Evolutionary conservation across 1,140 invertebrate genomes (phyloP).

Genomic region (Dolichoris vasculosae): DNA sequence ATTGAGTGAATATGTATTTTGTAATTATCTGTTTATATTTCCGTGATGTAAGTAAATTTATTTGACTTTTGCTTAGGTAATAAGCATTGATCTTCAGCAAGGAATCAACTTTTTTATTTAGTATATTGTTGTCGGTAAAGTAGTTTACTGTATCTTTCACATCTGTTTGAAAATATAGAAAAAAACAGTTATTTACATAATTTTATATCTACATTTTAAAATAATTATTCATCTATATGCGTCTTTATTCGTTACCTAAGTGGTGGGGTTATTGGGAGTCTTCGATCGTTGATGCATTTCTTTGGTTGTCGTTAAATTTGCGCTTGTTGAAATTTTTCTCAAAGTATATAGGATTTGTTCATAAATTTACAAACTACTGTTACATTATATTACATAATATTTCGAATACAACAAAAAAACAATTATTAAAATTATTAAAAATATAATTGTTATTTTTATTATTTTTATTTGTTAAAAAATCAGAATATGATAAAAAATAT

Average conservation of each 20-base stretch:
- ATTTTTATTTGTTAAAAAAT: neutral
- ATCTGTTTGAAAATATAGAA: neutral
- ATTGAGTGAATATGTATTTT: neutral
- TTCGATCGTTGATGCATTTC: neutral
- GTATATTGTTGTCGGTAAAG: neutral
- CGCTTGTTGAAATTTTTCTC: slow-evolving; percentile 4
- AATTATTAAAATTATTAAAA: neutral
- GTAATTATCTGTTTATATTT: neutral
- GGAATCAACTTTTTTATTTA: neutral
- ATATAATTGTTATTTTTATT: neutral
- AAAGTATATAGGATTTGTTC: neutral
- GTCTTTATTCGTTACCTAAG: slow-evolving; percentile 19
- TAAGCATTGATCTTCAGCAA: neutral
- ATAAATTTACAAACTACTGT: too few relatives aligned
- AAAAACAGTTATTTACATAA: neutral
- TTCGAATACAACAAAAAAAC: too few relatives aligned
- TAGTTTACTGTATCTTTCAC: slow-evolving; percentile 1
- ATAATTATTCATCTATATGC: neutral
- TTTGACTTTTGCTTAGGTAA: neutral
- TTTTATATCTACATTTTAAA: neutral
- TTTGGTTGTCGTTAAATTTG: slow-evolving; percentile 24
- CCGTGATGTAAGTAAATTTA: neutral
- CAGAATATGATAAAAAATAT: too few relatives aligned
- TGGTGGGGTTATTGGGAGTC: neutral
- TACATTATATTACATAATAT: too few relatives aligned